A percentile compares a stretch with the other conserved stretches of the same genome.
Evolutionary conservation across 2,888 invertebrate species (phyloP).

Genomic region (Meteorus colon): DNA sequence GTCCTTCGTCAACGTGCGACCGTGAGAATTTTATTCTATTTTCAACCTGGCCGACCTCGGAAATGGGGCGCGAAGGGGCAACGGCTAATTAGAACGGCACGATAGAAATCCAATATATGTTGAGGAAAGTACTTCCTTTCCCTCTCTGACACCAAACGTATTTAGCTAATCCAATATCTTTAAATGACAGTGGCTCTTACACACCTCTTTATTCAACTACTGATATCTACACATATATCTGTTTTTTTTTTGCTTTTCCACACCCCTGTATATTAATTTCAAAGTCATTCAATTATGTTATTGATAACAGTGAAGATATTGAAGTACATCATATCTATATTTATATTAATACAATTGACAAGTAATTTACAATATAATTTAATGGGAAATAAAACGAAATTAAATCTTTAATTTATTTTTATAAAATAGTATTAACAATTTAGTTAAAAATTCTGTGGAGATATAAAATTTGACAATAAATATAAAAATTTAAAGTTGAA

Average conservation of each 20-base stretch:
- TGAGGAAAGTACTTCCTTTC: conserved; percentile 38
- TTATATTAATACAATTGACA: too few species aligned
- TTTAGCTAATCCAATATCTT: conserved; percentile 49
- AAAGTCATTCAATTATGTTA: background rate
- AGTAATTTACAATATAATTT: too few species aligned
- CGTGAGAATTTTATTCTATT: conserved; percentile 48
- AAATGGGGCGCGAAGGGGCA: conserved; percentile 50
- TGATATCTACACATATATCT: background rate
- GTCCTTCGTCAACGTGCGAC: conserved; percentile 45
- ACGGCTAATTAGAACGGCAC: conserved; percentile 50
- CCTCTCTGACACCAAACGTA: conserved; percentile 24
- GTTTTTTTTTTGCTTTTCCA: background rate
- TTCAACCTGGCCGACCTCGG: conserved; percentile 45
- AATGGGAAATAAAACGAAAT: too few species aligned
- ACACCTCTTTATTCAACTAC: background rate
- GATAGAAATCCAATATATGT: conserved; percentile 50
- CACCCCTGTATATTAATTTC: background rate
- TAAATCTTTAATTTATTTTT: too few species aligned
- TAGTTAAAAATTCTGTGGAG: too few species aligned
- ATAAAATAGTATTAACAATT: too few species aligned
- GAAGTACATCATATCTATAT: too few species aligned
- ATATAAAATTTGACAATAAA: too few species aligned
- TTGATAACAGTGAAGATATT: background rate
- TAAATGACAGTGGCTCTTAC: conserved; percentile 35
- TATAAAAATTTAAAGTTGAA: too few species aligned